These are phyloP conservation scores for Rhingia campestris DNA, from an alignment of 2,888 invertebrate species.

Conservation along the genomic window DNA sequence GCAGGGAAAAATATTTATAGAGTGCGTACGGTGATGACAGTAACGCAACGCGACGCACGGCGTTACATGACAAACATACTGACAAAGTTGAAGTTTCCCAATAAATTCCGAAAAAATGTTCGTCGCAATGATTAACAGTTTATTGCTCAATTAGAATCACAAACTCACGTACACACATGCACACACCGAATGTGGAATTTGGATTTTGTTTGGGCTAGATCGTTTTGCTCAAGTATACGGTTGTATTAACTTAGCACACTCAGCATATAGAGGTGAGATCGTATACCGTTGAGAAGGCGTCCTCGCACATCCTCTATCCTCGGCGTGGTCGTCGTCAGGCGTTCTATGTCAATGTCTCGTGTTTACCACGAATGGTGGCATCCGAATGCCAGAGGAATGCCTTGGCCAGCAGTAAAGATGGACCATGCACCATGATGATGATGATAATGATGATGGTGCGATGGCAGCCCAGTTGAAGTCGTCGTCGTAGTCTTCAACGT, in stretches of 20 bases:
- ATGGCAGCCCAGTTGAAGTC: too few species aligned
- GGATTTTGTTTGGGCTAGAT: constrained; percentile 9
- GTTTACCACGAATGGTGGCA: constrained; percentile 58
- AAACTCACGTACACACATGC: constrained; percentile 16
- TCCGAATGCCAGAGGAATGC: constrained; percentile 71
- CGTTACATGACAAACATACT: constrained; percentile 57
- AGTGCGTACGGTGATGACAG: constrained; percentile 49
- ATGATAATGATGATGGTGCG: constrained; percentile 29
- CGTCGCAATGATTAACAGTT: constrained; percentile 68
- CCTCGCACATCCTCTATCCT: constrained; percentile 21
- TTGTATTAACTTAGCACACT: constrained; percentile 34
- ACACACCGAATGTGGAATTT: not conserved
- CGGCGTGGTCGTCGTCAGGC: constrained; percentile 41
- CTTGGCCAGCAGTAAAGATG: constrained; percentile 54
- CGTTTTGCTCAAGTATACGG: constrained; percentile 22
- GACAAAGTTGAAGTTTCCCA: constrained; percentile 64
- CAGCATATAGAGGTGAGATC: constrained; percentile 42
- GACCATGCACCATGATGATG: constrained; percentile 65
- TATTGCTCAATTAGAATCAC: constrained; percentile 71
- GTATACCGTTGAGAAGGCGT: constrained; percentile 60
- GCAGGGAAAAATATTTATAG: constrained; percentile 47
- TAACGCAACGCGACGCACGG: constrained; percentile 15
- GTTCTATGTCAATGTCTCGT: constrained; percentile 73
- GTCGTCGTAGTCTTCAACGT: too few species aligned
- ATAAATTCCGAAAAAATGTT: constrained; percentile 58